Base-by-base conservation (phyloP, 92 coral and sea anemone genomes). In the Zoanthus solanderi region DNA sequence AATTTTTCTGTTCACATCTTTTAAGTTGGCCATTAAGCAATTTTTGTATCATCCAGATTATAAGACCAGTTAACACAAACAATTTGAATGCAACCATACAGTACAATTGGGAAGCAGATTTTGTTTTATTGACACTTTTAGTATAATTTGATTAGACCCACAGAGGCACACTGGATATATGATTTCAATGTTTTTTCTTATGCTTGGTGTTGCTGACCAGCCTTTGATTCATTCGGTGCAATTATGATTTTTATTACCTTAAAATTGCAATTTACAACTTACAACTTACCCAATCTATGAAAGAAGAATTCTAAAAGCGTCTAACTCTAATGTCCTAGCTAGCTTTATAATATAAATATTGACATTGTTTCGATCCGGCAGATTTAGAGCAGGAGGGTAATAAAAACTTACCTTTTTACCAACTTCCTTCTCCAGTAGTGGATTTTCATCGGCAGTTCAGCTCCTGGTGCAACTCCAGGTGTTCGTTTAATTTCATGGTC, bases 391-490 rank as follows among this genome's bases (percentile, higher is more conserved):
- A 15, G 23, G 53, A 54, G 37, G 50, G 14, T 0, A 0, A 42
- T 50, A 23, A 28, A 76, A 50, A 76, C 81, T 76, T 76, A 76
- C 81, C n/a, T 76, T 37, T 73, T 42, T 73, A 42, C 57, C 54
- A 73, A 45, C 56, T 73, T 73, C 72, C 78, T 77, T 57, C 82
- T 77, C 82, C 82, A 53, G 82, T 11, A 77, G 10, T 77, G 66
- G 68, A 23, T 23, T 31, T 77, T 77, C 11, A 56, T 23, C 18
- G 67, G 82, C 65, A 77, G 67, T 56, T 77, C 82, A 50, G 82
- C 82, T 52, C 82, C 67, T 11, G 68, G 82, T 77, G 82, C 82
- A 50, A 54, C 82, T 52, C 82, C 82, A 52, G 68, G 82, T 50
- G 82, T 77, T 30, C 82, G 82, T 31, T 54, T 53, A 9, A 77